Evolutionary conservation across 2,797 vertebrate species (phyloP), one percentile per base, ranked within the genome.

Genomic region (Gila robusta): DNA sequence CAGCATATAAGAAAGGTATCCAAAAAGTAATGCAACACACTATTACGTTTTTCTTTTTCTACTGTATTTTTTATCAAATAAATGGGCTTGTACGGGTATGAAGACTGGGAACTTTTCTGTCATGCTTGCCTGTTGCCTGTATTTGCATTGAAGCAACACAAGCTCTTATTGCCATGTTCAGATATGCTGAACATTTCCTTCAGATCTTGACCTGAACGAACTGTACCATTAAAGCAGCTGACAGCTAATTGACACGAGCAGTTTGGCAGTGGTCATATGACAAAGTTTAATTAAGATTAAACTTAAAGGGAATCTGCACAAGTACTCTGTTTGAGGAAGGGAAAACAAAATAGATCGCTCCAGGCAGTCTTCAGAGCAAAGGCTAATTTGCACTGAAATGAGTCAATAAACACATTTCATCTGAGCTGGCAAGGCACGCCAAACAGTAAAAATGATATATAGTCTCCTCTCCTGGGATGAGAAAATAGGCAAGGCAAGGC

Each of bases 361-460:
- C 26, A 49, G 80, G 85, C 88, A 52, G 70, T 64, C 76, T 54
- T 77, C 32, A 82, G 82, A 87, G 52, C 2, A 66, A 44, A 59
- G 44, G 83, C 52, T 89, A 86, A 90, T 92, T 92, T 84, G 78
- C 84, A 87, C 85, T 84, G 69, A 87, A 90, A 89, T 85, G 66
- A 87, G 74, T 74, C 83, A 64, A 89, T 88, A 82, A 87, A 90
- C 87, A 72, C 79, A 71, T 89, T 91, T 89, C n/a, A 88, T 89
- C 83, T 54, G 2, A 80, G 87, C 89, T 90, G 78, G 86, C 52
- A 71, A 85, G 71, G 28, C 66, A 14, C 70, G 86, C 37, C 47
- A 77, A 78, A 76, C 71, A 47, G 56, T 59, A 79, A 74, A 69
- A 73, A 44, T 47, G 23, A 79, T 23, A n/a, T 47, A 89, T 21